These are phyloP conservation scores for Listronotus bonariensis DNA, from an alignment of 1,140 invertebrate species.

Conservation along the genomic window DNA sequence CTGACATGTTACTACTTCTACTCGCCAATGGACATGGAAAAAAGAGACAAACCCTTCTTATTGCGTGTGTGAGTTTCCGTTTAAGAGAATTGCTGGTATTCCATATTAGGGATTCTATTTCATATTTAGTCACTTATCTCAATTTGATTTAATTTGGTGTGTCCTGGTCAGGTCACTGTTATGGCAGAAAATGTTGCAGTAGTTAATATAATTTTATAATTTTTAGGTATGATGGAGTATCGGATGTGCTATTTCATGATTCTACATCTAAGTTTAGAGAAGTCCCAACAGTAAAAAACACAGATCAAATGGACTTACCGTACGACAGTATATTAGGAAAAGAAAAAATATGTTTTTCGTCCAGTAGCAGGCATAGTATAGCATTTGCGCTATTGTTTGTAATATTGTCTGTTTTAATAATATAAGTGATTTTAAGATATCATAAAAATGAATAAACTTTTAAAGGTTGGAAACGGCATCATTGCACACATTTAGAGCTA, in stretches of 20 bases:
- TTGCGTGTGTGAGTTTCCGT: too few relatives aligned
- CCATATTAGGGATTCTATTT: too few relatives aligned
- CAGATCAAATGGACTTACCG: conserved; percentile 41
- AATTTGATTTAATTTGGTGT: neutral
- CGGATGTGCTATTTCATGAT: conserved; percentile 71
- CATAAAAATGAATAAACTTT: too few relatives aligned
- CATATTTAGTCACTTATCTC: too few relatives aligned
- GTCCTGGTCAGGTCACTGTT: neutral
- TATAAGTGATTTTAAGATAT: too few relatives aligned
- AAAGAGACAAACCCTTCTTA: too few relatives aligned
- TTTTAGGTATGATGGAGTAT: conserved; percentile 61
- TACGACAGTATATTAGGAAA: conserved; percentile 21
- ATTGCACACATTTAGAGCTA: too few relatives aligned
- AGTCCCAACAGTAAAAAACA: conserved; percentile 43
- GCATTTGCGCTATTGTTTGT: neutral
- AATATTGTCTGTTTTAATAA: neutral
- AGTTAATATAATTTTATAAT: neutral
- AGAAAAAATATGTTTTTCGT: conserved; percentile 18
- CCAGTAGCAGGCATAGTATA: neutral
- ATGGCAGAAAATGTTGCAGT: neutral
- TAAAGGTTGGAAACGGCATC: too few relatives aligned
- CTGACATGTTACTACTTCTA: too few relatives aligned
- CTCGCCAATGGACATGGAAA: too few relatives aligned
- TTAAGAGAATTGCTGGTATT: too few relatives aligned
- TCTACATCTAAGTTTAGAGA: conserved; percentile 60